Base-by-base conservation (phyloP, 2,888 invertebrate species). In the Folsomia candida region DNA sequence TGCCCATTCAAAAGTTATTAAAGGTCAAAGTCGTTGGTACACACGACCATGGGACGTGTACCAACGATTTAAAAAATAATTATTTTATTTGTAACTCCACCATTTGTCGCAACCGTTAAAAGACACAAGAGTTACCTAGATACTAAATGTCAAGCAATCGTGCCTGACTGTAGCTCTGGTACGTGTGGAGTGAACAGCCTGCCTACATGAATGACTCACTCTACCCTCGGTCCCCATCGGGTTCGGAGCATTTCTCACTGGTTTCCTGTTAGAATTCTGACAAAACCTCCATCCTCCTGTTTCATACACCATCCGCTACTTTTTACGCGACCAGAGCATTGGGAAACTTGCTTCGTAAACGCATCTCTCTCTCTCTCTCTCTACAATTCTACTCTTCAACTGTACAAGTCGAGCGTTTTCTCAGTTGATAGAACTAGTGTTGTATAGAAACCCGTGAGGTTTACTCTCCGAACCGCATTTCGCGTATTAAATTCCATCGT, bases 181-280 rank as follows among this genome's bases (percentile, higher is more conserved):
- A n/a, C n/a, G n/a, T n/a, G n/a, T n/a, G 14, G 37, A 37, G 37
- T 37, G 37, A 14, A 37, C 6, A 37, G 37, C 37, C 37, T 11
- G 57, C 57, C 24, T 22, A 3, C 51, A 68, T 68, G 68, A 68
- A 68, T 68, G 68, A 68, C 59, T 68, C 68, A 68, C 51, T 68
- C 61, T 68, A 29, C 47, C 37, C 37, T 68, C 47, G 61, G 61
- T 60, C 68, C 61, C 59, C 61, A 59, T 68, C 61, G 59, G 59
- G 27, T 47, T 29, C 61, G 68, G 60, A 68, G 60, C 57, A 9
- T 3, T 54, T n/a, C n/a, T n/a, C n/a, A n/a, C n/a, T n/a, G n/a
- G n/a, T n/a, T n/a, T n/a, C n/a, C n/a, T 37, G 37, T 4, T 37
- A 37, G 37, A 37, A 37, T 14, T 37, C 6, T 37, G 14, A 37